phyloP scores from a whole-genome alignment of 2,888 invertebrate genomes.

The Amaurobius ferox region DNA sequence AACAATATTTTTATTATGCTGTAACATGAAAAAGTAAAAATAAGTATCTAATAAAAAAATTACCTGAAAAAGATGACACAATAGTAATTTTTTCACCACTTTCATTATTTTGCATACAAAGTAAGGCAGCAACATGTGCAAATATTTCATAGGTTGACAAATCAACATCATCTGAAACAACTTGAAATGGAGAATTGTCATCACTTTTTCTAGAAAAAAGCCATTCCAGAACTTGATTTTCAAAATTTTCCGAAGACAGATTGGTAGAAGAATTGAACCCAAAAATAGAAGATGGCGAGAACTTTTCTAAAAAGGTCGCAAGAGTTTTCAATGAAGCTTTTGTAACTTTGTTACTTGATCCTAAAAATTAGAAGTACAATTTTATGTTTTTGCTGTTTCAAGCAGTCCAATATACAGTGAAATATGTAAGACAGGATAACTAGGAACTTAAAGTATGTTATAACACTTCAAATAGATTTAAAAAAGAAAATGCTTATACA shows the following conservation, averaged over 20 bases:
- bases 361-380: no score
- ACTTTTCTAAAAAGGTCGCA: conserved; percentile 33
- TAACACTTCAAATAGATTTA: no score
- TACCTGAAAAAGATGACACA: not conserved
- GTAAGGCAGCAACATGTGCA: conserved; percentile 28
- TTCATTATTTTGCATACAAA: conserved; percentile 36
- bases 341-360: conserved; percentile 49
- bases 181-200: conserved; percentile 51
- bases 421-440: no score
- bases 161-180: conserved; percentile 39
- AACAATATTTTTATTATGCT: no score
- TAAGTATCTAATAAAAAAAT: no score
- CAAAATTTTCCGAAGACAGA: conserved; percentile 21
- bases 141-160: conserved; percentile 30
- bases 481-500: no score
- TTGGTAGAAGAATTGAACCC: not conserved
- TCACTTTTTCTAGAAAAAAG: conserved; percentile 52
- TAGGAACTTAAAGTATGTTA: no score
- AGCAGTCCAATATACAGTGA: no score
- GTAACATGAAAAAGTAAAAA: no score
- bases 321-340: conserved; percentile 36
- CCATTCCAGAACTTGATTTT: conserved; percentile 54
- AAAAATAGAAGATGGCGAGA: conserved; percentile 7
- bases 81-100: not conserved
- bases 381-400: no score